Evolutionary conservation across 2,113 vertebrate genomes (phyloP).

Genomic region (Eolophus roseicapilla): DNA sequence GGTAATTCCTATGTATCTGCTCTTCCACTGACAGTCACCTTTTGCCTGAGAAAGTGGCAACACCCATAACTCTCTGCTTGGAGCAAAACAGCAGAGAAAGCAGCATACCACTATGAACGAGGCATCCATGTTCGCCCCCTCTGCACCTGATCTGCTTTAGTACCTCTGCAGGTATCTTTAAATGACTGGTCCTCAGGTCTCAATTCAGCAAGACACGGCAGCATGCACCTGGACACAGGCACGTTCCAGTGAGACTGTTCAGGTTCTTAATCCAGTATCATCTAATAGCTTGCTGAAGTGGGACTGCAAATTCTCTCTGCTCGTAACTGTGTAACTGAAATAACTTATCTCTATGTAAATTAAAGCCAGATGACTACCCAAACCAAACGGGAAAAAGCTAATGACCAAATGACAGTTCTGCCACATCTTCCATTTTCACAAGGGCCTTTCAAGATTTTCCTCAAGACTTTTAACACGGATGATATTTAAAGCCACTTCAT

Average conservation of each 20-base stretch:
- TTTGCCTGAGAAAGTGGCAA: not conserved
- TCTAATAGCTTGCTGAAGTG: not conserved
- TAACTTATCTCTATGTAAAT: not conserved
- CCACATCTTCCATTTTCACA: not conserved
- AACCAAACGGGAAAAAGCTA: not conserved
- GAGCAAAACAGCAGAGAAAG: not conserved
- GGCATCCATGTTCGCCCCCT: rapidly evolving
- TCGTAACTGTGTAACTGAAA: not conserved
- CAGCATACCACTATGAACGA: not conserved
- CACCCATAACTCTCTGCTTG: not conserved
- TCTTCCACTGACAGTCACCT: not conserved
- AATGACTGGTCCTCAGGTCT: not conserved
- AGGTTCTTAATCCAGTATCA: not conserved
- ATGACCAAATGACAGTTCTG: not conserved
- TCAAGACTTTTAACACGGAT: not conserved
- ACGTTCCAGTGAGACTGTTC: not conserved
- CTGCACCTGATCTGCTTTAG: not conserved
- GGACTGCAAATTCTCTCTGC: not conserved
- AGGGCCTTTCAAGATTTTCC: not conserved
- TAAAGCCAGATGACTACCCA: not conserved
- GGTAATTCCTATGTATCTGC: not conserved
- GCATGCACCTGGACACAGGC: not conserved
- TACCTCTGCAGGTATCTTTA: not conserved
- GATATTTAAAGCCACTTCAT: not conserved
- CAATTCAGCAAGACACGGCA: not conserved